These are phyloP conservation scores for Channa argus DNA, from an alignment of 2,113 vertebrate species.

Conservation along the genomic window DNA sequence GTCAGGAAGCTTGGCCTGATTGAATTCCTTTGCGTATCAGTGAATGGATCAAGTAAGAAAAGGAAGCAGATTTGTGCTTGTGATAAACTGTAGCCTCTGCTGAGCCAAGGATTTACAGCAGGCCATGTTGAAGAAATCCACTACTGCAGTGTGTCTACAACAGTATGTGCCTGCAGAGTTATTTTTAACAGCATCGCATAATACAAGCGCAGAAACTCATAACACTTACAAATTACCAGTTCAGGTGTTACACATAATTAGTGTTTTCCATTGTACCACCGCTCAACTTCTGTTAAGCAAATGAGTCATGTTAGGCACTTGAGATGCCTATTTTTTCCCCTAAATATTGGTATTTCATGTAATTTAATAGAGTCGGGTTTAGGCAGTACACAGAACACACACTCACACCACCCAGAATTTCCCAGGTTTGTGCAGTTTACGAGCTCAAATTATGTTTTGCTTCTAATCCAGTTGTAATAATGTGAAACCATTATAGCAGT, in stretches of 20 bases:
- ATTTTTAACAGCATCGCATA: constrained; percentile 62
- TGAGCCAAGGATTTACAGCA: constrained; percentile 79
- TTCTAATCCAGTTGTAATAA: neutral
- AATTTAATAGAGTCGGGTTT: constrained; percentile 13
- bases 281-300: constrained; percentile 42
- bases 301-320: constrained; percentile 36
- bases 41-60: constrained; percentile 83
- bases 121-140: constrained; percentile 79
- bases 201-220: constrained; percentile 48
- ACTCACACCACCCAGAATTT: neutral
- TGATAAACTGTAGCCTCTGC: constrained; percentile 81
- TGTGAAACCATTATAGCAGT: no score
- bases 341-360: constrained; percentile 22
- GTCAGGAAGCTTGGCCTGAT: constrained; percentile 81
- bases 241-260: constrained; percentile 51
- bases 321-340: constrained; percentile 13
- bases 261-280: constrained; percentile 37
- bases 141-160: constrained; percentile 57
- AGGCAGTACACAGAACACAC: neutral
- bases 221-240: constrained; percentile 43
- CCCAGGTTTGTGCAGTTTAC: neutral
- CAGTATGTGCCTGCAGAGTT: constrained; percentile 30
- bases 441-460: neutral
- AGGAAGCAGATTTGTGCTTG: constrained; percentile 79
- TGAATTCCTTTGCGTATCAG: constrained; percentile 85